phyloP scores from a whole-genome alignment of 2,888 invertebrate genomes.

The Oscheius onirici region DNA sequence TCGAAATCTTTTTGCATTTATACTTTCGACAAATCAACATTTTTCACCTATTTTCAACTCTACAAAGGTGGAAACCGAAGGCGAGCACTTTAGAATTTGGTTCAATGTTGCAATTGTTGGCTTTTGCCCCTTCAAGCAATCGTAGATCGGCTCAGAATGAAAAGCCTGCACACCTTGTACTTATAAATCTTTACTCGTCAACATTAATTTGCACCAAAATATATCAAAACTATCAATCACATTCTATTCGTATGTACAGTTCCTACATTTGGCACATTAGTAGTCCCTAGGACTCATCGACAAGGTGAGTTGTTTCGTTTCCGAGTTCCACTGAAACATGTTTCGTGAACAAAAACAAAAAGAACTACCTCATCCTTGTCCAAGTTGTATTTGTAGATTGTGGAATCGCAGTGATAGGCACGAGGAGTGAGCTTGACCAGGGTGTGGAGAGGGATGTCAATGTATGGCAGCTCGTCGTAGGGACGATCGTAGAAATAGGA shows the following conservation, averaged over 20 bases:
- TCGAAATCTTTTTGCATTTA: constrained; percentile 47
- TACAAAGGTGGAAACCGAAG: too few relatives aligned
- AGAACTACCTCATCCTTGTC: constrained; percentile 40
- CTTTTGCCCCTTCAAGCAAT: too few relatives aligned
- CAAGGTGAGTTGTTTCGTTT: constrained; percentile 43
- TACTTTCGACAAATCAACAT: too few relatives aligned
- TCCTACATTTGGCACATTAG: background rate
- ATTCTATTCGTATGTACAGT: background rate
- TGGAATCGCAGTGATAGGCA: constrained; percentile 84
- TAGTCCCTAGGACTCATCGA: constrained; percentile 45
- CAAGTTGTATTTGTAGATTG: constrained; percentile 48
- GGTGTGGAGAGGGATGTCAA: constrained; percentile 58
- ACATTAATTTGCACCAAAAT: background rate
- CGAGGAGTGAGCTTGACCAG: constrained; percentile 79
- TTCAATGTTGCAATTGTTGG: too few relatives aligned
- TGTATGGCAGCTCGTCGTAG: constrained; percentile 51
- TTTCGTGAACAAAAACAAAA: background rate
- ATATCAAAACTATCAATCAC: background rate
- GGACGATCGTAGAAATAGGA: constrained; percentile 85
- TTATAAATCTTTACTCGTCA: background rate
- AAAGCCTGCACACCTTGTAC: too few relatives aligned
- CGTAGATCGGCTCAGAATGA: too few relatives aligned
- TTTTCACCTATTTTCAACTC: too few relatives aligned
- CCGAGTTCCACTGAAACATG: constrained; percentile 47
- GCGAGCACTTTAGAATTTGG: too few relatives aligned